Conservation (phyloP, 2,113 vertebrate genomes). For the Bujurquina vittata region DNA sequence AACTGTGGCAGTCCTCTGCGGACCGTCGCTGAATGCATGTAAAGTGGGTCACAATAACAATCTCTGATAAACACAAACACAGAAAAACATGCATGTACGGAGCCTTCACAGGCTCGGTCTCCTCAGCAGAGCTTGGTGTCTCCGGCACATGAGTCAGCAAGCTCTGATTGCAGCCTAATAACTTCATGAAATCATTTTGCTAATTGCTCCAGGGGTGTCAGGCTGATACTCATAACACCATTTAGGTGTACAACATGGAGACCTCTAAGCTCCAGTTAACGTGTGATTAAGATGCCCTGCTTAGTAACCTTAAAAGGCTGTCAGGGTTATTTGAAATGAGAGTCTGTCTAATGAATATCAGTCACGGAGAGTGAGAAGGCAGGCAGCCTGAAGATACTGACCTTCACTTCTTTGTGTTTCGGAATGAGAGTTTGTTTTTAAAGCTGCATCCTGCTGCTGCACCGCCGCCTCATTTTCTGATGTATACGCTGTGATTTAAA, state of each 20-base stretch:
- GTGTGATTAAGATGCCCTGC: slow-evolving; percentile 39
- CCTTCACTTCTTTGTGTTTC: slow-evolving; percentile 12
- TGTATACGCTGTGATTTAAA: background rate
- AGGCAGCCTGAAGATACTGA: slow-evolving; percentile 6
- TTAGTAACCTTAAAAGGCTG: slow-evolving; percentile 7
- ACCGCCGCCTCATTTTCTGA: background rate
- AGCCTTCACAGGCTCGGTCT: background rate
- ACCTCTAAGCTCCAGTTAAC: slow-evolving; percentile 13
- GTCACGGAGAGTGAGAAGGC: background rate
- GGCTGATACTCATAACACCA: slow-evolving; percentile 36
- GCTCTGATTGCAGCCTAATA: slow-evolving; percentile 17
- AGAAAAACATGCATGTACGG: background rate
- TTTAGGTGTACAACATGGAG: slow-evolving; percentile 9
- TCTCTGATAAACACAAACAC: background rate
- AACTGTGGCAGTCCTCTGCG: slow-evolving; percentile 17
- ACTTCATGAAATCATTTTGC: slow-evolving; percentile 30
- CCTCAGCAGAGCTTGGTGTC: background rate
- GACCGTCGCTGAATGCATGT: background rate
- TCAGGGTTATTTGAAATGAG: slow-evolving; percentile 6
- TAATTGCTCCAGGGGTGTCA: slow-evolving; percentile 41
- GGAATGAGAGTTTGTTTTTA: background rate
- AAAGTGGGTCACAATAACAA: slow-evolving; percentile 29
- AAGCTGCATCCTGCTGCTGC: background rate
- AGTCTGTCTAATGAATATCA: slow-evolving; percentile 4
- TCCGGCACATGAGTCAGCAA: background rate